Percentiles rank a stretch among this genome's conserved stretches.
Conservation (phyloP, 2,888 invertebrate genomes). For the Cylindroiulus punctatus region DNA sequence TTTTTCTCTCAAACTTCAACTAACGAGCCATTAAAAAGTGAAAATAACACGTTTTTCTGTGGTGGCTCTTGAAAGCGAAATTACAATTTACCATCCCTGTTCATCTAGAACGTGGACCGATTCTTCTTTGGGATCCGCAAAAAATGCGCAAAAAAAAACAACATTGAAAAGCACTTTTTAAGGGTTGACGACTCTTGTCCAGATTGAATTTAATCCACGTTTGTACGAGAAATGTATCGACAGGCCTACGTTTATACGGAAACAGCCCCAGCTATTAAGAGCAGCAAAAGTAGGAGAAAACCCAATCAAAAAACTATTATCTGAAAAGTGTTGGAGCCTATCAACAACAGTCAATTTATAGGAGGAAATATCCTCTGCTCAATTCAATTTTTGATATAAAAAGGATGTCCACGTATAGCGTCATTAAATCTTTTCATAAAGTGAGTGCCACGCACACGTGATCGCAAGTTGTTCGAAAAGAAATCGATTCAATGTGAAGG, state of each 20-base stretch:
- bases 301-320: slow-evolving; percentile 26
- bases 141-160: slow-evolving; percentile 15
- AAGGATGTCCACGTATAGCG: slow-evolving; percentile 25
- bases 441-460: neutral
- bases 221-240: neutral
- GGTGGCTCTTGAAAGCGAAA: neutral
- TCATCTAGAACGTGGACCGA: neutral
- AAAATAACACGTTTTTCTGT: neutral
- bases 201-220: slow-evolving; percentile 30
- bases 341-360: neutral
- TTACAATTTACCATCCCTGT: slow-evolving; percentile 12
- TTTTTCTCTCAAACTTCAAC: neutral
- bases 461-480: neutral
- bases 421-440: slow-evolving; percentile 35
- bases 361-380: neutral
- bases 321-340: neutral
- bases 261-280: neutral
- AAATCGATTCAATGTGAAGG: neutral
- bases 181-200: slow-evolving; percentile 31
- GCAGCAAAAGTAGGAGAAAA: neutral
- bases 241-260: neutral
- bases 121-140: neutral
- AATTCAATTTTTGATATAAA: slow-evolving; percentile 3
- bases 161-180: slow-evolving; percentile 42
- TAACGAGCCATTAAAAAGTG: neutral